Evolutionary conservation across 2,113 vertebrate genomes (phyloP).

Genomic region (Oxygymnocypris stewartii): DNA sequence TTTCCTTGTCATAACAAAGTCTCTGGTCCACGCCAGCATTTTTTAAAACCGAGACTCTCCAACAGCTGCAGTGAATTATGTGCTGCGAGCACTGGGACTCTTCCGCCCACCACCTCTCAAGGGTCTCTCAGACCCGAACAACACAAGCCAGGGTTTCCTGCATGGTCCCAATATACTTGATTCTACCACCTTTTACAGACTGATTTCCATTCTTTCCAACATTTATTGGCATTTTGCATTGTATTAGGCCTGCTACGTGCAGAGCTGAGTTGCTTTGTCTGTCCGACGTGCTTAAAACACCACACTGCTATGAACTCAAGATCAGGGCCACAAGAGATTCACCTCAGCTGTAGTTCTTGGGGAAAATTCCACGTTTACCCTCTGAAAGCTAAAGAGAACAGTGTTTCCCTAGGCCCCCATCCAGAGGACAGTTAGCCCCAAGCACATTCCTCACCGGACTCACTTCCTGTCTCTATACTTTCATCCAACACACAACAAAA

Average conservation of each 20-base stretch:
- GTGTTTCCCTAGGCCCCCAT: constrained; percentile 60
- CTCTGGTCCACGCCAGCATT: constrained; percentile 51
- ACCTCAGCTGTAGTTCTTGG: constrained; percentile 40
- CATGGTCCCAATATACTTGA: constrained; percentile 18
- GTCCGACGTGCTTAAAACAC: not conserved
- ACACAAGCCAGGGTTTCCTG: constrained; percentile 43
- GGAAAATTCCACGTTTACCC: constrained; percentile 51
- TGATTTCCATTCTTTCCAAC: constrained; percentile 34
- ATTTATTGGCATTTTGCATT: constrained; percentile 37
- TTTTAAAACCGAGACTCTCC: constrained; percentile 50
- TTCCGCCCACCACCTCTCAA: constrained; percentile 53
- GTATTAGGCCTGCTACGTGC: constrained; percentile 30
- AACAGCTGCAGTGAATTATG: constrained; percentile 65
- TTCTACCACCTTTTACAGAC: constrained; percentile 17
- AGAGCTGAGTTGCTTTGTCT: constrained; percentile 7
- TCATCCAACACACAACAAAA: constrained; percentile 53
- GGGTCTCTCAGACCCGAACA: constrained; percentile 51
- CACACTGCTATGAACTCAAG: constrained; percentile 22
- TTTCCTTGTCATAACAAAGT: constrained; percentile 66
- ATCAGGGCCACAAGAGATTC: constrained; percentile 5
- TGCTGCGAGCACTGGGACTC: constrained; percentile 55
- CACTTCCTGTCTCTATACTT: constrained; percentile 57
- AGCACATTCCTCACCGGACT: constrained; percentile 57
- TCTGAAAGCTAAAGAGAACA: constrained; percentile 43
- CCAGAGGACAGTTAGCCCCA: constrained; percentile 56